Evolutionary conservation across 1,140 invertebrate genomes (phyloP), one percentile per base, ranked within the genome.

Genomic region (Schlechtendalia chinensis): DNA sequence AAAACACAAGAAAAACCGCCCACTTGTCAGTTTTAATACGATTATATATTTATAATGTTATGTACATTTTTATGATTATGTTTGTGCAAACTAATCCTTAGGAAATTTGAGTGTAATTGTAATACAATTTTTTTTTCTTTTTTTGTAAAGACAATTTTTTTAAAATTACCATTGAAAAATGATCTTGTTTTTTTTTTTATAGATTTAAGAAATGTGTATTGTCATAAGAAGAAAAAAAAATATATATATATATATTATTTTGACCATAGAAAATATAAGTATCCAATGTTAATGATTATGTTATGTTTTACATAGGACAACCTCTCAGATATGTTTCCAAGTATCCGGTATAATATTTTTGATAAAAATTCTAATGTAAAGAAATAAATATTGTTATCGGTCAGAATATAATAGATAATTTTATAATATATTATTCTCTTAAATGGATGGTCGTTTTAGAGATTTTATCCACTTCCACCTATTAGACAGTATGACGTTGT

Each of bases 181-280:
- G 75, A 79, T 79, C 75, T 79, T 79, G 56, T 79, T 63, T 39
- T 79, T 63, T 39, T 79, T 79, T 79, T 79, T 63, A 77, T 79
- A 79, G 58, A 79, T 53, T 45, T 79, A 79, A 79, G 74, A 61
- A 63, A 63, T 77, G 39, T 79, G 56, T 50, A 79, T 27, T 79
- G 58, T 79, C 39, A 59, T 63, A 24, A 77, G 45, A 47, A 39
- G 8, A 39, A 39, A 39, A 39, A 39, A n/a, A n/a, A n/a, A n/a
- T n/a, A n/a, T n/a, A n/a, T n/a, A n/a, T n/a, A n/a, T n/a, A 39
- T 39, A 77, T 47, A 79, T 79, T 59, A 27, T 63, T 59, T 77
- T 77, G 54, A 77, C 56, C 22, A 77, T 59, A 59, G 74, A 77
- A 77, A 77, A 77, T 77, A 77, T 77, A 77, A 77, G 22, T 59